Conservation (phyloP, 2,888 invertebrate genomes). For the Acleris holmiana region DNA sequence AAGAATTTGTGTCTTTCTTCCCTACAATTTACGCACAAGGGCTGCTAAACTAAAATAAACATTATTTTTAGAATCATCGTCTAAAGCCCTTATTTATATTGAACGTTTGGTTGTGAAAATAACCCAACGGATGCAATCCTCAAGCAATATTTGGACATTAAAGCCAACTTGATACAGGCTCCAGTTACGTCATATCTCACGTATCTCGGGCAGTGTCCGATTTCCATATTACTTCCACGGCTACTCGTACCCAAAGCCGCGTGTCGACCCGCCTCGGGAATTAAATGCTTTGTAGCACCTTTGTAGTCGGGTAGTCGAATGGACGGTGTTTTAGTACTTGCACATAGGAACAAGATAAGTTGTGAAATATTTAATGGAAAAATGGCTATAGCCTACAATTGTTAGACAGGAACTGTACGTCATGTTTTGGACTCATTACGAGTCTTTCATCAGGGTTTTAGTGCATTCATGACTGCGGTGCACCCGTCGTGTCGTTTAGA, state of each 20-base stretch:
- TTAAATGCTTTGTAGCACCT: slow-evolving; percentile 3
- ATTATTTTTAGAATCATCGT: no score
- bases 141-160: background rate
- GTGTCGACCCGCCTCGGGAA: slow-evolving; percentile 2
- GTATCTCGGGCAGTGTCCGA: background rate
- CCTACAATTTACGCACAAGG: no score
- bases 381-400: no score
- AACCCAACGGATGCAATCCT: background rate
- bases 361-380: background rate
- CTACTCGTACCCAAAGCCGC: slow-evolving; percentile 7
- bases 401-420: no score
- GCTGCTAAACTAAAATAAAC: no score
- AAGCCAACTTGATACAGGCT: background rate
- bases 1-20: no score
- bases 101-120: no score
- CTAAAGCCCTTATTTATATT: no score
- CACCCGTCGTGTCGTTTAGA: no score
- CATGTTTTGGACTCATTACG: no score
- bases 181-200: background rate
- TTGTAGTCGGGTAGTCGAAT: slow-evolving; percentile 5
- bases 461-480: no score
- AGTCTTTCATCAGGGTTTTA: no score
- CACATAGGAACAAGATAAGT: background rate
- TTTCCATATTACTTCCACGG: slow-evolving; percentile 12
- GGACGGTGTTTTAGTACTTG: background rate